phyloP scores from a whole-genome alignment of 30 jellyfish, hydroid and myxozoan genomes.

The Rhopilema esculentum region DNA sequence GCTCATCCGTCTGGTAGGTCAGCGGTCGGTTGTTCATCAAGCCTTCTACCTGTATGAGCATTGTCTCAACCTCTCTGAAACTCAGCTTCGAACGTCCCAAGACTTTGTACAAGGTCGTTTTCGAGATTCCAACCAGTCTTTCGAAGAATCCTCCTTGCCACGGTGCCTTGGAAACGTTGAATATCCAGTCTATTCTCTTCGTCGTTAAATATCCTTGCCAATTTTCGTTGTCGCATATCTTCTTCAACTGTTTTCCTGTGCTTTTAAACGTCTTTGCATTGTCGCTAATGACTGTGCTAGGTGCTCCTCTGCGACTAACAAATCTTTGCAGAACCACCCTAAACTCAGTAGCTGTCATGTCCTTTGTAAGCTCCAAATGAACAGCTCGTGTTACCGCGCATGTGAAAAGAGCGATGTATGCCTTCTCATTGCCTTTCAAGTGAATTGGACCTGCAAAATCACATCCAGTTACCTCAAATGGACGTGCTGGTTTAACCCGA shows the following conservation, averaged over 20 bases:
- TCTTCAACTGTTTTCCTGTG: slow-evolving; percentile 52
- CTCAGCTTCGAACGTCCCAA: slow-evolving; percentile 40
- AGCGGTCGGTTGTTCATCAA: slow-evolving; percentile 50
- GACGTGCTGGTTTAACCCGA: slow-evolving; percentile 62
- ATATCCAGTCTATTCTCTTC: slow-evolving; percentile 29
- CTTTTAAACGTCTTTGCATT: slow-evolving; percentile 55
- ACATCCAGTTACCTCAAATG: slow-evolving; percentile 33
- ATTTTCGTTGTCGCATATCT: slow-evolving; percentile 27
- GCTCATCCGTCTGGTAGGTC: slow-evolving; percentile 54
- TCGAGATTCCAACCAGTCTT: slow-evolving; percentile 57
- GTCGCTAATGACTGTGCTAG: slow-evolving; percentile 29
- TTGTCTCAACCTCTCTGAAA: slow-evolving; percentile 66
- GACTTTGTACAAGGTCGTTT: slow-evolving; percentile 51
- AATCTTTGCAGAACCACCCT: slow-evolving; percentile 39
- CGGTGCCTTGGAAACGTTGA: slow-evolving; percentile 60
- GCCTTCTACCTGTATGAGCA: slow-evolving; percentile 57
- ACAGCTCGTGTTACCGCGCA: slow-evolving; percentile 62
- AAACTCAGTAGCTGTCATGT: slow-evolving; percentile 65
- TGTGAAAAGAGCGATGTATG: slow-evolving; percentile 44
- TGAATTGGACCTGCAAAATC: slow-evolving; percentile 60
- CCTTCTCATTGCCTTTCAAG: slow-evolving; percentile 39
- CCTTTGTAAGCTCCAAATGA: slow-evolving; percentile 48
- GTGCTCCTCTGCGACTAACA: slow-evolving; percentile 60
- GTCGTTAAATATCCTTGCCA: slow-evolving; percentile 44
- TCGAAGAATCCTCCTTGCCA: slow-evolving; percentile 71